Evolutionary conservation across 2,888 invertebrate species (phyloP), one percentile per base, ranked within the genome.

Genomic region (Melinopterus prodromus): DNA sequence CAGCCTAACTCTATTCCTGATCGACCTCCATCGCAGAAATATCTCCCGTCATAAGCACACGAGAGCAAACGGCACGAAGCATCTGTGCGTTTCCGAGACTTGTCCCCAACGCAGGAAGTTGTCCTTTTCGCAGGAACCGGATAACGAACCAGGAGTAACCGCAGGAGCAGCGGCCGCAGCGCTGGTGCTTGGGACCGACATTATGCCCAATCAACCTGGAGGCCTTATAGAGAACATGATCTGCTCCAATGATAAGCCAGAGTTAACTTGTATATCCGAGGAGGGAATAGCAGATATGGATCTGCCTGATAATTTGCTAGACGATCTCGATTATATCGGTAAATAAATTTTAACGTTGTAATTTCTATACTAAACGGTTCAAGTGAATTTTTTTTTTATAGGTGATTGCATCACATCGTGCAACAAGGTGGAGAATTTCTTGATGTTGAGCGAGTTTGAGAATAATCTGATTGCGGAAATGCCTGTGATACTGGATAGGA

Each of bases 361-460:
- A 26, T 26, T 26, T 26, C 26, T 26, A 3, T 26, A 26, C 26
- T 26, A 26, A 26, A 26, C 3, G 26, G 26, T 26, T 26, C 26
- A 26, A 2, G 26, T 26, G 26, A 26, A 26, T 26, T 3, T 26
- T 26, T 26, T 26, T 26, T 38, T 38, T 38, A 6, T 12, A 53
- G 95, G 95, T 79, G 95, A 95, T 88, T 95, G 95, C 88, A 95
- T 96, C 88, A 95, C 95, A 84, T 95, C 95, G 82, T 96, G 95
- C 89, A 95, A 95, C 90, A 95, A 95, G 92, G 94, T 96, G 83
- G 96, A 96, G 89, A 95, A 96, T 90, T 96, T 95, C 88, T 90
- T 96, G 85, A 95, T 96, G 95, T 91, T 96, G 83, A 95, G 95
- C 86, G 96, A 96, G 89, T 96, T 95, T 88, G 96, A 96, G 88